These are phyloP conservation scores for Pyrgus malvae DNA, from an alignment of 2,888 invertebrate genomes.

Conservation along the genomic window DNA sequence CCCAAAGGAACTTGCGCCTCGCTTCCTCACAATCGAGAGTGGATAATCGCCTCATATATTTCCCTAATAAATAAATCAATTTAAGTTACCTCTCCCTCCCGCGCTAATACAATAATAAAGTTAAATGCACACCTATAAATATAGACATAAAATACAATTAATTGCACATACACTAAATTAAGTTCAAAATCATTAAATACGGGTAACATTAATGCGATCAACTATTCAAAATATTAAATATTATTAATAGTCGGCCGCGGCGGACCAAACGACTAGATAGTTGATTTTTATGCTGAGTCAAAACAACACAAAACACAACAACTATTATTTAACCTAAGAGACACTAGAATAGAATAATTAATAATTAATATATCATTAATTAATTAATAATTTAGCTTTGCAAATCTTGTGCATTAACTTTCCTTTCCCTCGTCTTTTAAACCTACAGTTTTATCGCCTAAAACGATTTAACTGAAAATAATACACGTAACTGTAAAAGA, in stretches of 20 bases:
- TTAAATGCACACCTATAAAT: constrained; percentile 60
- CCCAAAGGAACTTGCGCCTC: constrained; percentile 20
- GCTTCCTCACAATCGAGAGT: constrained; percentile 19
- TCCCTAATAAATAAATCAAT: constrained; percentile 77
- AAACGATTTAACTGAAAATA: constrained; percentile 22
- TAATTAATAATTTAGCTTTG: constrained; percentile 40
- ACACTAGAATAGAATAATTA: constrained; percentile 48
- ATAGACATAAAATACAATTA: constrained; percentile 70
- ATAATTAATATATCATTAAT: constrained; percentile 44
- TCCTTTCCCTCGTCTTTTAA: constrained; percentile 39
- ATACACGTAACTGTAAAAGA: constrained; percentile 15
- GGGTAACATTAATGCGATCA: constrained; percentile 56
- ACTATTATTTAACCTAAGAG: constrained; percentile 65
- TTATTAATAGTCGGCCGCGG: constrained; percentile 34
- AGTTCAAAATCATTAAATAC: constrained; percentile 55
- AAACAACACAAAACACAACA: constrained; percentile 76
- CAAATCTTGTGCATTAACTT: constrained; percentile 67
- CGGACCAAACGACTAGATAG: constrained; percentile 52
- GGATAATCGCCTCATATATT: constrained; percentile 64
- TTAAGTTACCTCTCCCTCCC: constrained; percentile 44
- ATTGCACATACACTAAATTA: constrained; percentile 77
- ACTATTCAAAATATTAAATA: constrained; percentile 43
- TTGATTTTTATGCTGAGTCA: constrained; percentile 45
- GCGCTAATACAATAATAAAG: constrained; percentile 51
- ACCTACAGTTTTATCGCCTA: constrained; percentile 35